Base-by-base conservation (phyloP, 2,113 vertebrate genomes). In the zebrafish (Danio rerio) region DNA sequence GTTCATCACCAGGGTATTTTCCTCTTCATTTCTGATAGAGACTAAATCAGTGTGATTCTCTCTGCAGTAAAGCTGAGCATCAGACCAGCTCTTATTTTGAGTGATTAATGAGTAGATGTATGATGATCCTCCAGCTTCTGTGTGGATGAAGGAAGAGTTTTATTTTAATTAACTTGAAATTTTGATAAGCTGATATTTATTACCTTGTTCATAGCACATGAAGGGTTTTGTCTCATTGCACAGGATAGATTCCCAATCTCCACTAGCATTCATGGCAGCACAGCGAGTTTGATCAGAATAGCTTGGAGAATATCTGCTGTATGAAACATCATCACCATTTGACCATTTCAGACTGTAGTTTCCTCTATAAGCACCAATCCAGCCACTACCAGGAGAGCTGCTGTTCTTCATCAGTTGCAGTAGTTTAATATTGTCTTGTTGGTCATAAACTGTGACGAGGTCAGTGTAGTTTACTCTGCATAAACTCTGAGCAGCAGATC, bases 201-300 rank as follows among this genome's bases (percentile, higher is more conserved):
- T 86, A 93, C 92, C 77, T 11, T 83, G 6, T 50, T 16, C 5
- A 79, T 85, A 75, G 49, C 91, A 92, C 89, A 90, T 88, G 84
- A 92, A 91, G 9, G 1, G 0, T 65, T 42, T 88, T 3, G 0
- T 1, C 0, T 18, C 8, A 2, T 16, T 56, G 82, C 91, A 92
- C 0, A 11, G 6, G 9, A 42, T 0, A 47, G 16, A 10, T 0
- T 85, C 77, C 86, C 83, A 87, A 6, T 0, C 0, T 11, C 78
- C 83, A 69, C 62, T 7, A 73, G 66, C 1, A 0, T 43, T 78
- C 61, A 87, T 66, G 7, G 20, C 3, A n/a, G 18, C 52, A 53
- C 86, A 87, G 52, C 7, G 18, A 9, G 3, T 2, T 7, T 2
- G 0, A 0, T 0, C 2, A 9, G 0, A 7, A 0, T 13, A 5